Base-by-base conservation (phyloP, 2,888 invertebrate genomes). In the Himalopsyche tibetana region DNA sequence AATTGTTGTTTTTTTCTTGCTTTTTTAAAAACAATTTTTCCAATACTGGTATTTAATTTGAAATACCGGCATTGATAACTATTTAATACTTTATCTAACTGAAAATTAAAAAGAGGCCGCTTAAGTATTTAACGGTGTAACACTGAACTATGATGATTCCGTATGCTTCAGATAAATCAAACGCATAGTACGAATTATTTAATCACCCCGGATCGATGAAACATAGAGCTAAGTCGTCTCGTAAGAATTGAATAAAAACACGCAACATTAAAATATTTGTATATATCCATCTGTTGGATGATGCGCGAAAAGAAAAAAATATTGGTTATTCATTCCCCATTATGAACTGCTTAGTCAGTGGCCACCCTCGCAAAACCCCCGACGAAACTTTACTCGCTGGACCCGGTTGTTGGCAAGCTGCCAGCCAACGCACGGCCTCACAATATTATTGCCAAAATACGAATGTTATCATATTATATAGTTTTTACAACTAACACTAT, bases 361-460 rank as follows among this genome's bases (percentile, higher is more conserved):
- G 19, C 63, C 63, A 63, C 63, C 63, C 63, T 63, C 63, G 63
- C 63, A 63, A 63, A 63, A 63, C 63, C 63, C 19, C 63, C 19
- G 63, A 63, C 63, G 19, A 63, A 63, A 63, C 19, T 63, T 28
- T 19, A 63, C 63, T 63, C 63, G 19, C 63, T 63, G 63, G 63
- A 63, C 63, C 28, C 63, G 28, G 15, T 28, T 19, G 19, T 8
- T 63, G 63, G 63, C 63, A 8, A 3, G 8, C 4, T 63, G 6
- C 63, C 63, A 63, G 6, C 63, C 63, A 63, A 63, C 9, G 63
- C 63, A n/a, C n/a, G 28, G 6, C 3, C 6, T 19, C 8, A 63
- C 11, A 6, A n/a, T 11, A 63, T 28, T 19, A 28, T 28, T 63
- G 63, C 4, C 19, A 63, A 63, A 19, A 63, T 28, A 8, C 63